Evolutionary conservation across 2,797 vertebrate species (phyloP), one percentile per base, ranked within the genome.

Genomic region (Notolabrus celidotus): DNA sequence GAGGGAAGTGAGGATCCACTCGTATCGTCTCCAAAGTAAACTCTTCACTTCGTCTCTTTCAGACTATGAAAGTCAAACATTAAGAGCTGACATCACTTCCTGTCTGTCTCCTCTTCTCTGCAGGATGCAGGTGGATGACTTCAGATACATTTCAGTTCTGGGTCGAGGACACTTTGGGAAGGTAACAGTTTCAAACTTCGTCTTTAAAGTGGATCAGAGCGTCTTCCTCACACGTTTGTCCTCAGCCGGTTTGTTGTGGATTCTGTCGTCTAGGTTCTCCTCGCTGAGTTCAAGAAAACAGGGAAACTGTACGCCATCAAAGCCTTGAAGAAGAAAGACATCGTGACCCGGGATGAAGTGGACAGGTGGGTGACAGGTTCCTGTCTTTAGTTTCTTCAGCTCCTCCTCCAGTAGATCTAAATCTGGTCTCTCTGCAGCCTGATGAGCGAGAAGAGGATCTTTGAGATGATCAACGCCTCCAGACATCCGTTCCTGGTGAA

Each of bases 371-470:
- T 86, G 45, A 16, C 9, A 34, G 3, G n/a, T n/a, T n/a, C n/a
- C n/a, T n/a, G n/a, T n/a, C n/a, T n/a, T n/a, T n/a, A n/a, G n/a
- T n/a, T n/a, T n/a, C n/a, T n/a, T n/a, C n/a, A n/a, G n/a, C n/a
- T n/a, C n/a, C n/a, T n/a, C n/a, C n/a, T n/a, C n/a, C n/a, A n/a
- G n/a, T n/a, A n/a, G n/a, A n/a, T n/a, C n/a, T n/a, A 51, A 43
- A 60, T 45, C 5, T 16, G 46, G 0, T 69, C 31, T 2, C 70
- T 36, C 59, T 31, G 52, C 92, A 98, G 96, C 87, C 90, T 98
- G 41, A 96, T 96, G 93, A 96, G 96, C 1, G 96, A 98, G 93
- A 98, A 96, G 89, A 87, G 96, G 84, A 97, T 98, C 87, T 96
- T 98, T 56, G 95, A 98, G 91, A 94, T 96, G 43, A 95, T 96